These are phyloP conservation scores for Heterohyrax brucei DNA, from an alignment of 2,797 vertebrate genomes.

Conservation along the genomic window DNA sequence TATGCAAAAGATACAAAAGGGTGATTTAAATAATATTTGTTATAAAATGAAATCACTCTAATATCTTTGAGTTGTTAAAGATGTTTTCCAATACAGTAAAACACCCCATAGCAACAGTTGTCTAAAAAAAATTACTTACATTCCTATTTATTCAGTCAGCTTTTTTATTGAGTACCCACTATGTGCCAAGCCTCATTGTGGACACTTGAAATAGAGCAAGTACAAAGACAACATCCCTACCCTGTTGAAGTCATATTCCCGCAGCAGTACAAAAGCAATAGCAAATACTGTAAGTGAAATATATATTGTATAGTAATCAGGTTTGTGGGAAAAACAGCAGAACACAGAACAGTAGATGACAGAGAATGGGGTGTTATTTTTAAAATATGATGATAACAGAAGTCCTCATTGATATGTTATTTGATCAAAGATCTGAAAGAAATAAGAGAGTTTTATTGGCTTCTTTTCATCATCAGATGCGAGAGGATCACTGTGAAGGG, in stretches of 20 bases:
- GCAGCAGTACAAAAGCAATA: background rate
- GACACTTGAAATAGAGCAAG: too few species aligned
- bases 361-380: background rate
- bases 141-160: background rate
- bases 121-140: constrained; percentile 16
- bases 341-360: background rate
- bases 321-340: background rate
- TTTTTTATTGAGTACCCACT: background rate
- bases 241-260: background rate
- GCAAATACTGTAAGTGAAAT: background rate
- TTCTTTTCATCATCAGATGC: background rate
- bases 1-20: constrained; percentile 57
- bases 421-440: too few species aligned
- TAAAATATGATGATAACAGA: background rate
- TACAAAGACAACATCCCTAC: too few species aligned
- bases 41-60: constrained; percentile 31
- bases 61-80: background rate
- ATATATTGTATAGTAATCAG: background rate
- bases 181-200: too few species aligned
- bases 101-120: background rate
- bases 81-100: constrained; percentile 51
- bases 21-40: constrained; percentile 32
- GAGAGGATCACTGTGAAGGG: background rate
- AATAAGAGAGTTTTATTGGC: too few species aligned
- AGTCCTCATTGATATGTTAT: background rate